Base-by-base conservation (phyloP, 2,888 invertebrate genomes). In the Odontocolon sp. region DNA sequence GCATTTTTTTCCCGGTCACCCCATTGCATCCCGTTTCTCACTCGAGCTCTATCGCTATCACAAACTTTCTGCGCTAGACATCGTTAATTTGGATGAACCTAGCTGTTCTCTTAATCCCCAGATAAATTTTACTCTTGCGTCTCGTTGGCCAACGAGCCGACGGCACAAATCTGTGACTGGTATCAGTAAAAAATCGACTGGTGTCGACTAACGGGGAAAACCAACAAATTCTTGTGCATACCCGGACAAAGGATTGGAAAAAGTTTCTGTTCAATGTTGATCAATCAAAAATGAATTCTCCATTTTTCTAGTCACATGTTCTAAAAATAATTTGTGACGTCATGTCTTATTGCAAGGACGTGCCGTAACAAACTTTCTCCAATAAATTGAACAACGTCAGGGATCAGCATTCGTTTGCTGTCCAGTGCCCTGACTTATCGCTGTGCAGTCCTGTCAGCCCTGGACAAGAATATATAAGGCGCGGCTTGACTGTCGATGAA, bases 81-180 rank as follows among this genome's bases (percentile, higher is more conserved):
- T 76, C 76, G 71, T 76, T 76, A 76, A 71, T 76, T 76, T 61
- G 76, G 71, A 71, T 71, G 76, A 76, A 59, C 52, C 57, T 16
- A 36, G 50, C 23, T 23, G 57, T 33, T 70, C 66, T 45, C 76
- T 76, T 76, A 71, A 71, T 71, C 71, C 71, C 9, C 21, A 40
- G 67, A 76, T 76, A 76, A 76, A 76, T 76, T 71, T 40, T 31
- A 3, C 31, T 61, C 11, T 9, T 18, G 14, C 26, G 21, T 21
- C 14, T 67, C 61, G 66, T 61, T 71, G 71, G 36, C 45, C 38
- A 28, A 11, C 40, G 33, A 11, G 36, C 14, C 26, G 4, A 23
- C 9, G n/a, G n/a, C 14, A n/a, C n/a, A 14, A 26, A 68, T 63
- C 40, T 40, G 56, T 11, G 8, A n/a, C 31, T 1, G 0, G 31